These are phyloP conservation scores for Pachyseris speciosa DNA, from an alignment of 64 coral and sea anemone species.

Conservation along the genomic window DNA sequence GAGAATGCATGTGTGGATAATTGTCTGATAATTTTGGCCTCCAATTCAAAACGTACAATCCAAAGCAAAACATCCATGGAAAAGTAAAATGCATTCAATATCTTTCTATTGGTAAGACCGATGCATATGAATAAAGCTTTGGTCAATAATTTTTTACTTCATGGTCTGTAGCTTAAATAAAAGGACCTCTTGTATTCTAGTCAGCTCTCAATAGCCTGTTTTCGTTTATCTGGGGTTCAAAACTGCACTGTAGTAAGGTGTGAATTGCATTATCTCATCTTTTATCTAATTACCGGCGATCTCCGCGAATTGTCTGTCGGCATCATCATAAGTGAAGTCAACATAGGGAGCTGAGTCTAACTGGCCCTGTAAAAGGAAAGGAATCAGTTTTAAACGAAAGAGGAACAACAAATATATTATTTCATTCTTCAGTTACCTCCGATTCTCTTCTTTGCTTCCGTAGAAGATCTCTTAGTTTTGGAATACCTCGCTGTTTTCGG, in stretches of 20 bases:
- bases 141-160: too few species aligned
- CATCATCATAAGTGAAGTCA: conserved; percentile 90
- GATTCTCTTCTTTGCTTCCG: conserved; percentile 88
- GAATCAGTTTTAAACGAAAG: not conserved
- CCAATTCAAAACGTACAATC: too few species aligned
- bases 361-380: conserved; percentile 63
- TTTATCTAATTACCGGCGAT: conserved; percentile 61
- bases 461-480: conserved; percentile 86
- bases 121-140: too few species aligned
- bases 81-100: too few species aligned
- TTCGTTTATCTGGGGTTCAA: not conserved
- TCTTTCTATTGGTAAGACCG: too few species aligned
- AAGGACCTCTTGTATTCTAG: too few species aligned
- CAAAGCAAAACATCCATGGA: too few species aligned
- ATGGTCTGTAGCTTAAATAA: too few species aligned
- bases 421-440: conserved; percentile 43
- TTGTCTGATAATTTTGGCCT: too few species aligned
- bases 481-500: conserved; percentile 80
- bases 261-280: not conserved
- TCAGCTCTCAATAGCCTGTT: too few species aligned
- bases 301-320: conserved; percentile 69
- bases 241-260: not conserved
- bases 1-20: too few species aligned
- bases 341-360: conserved; percentile 87
- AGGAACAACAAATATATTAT: not conserved